Percentiles rank a stretch among this genome's conserved stretches.
Evolutionary conservation across 2,888 invertebrate genomes (phyloP).

Genomic region (Candidula unifasciata): DNA sequence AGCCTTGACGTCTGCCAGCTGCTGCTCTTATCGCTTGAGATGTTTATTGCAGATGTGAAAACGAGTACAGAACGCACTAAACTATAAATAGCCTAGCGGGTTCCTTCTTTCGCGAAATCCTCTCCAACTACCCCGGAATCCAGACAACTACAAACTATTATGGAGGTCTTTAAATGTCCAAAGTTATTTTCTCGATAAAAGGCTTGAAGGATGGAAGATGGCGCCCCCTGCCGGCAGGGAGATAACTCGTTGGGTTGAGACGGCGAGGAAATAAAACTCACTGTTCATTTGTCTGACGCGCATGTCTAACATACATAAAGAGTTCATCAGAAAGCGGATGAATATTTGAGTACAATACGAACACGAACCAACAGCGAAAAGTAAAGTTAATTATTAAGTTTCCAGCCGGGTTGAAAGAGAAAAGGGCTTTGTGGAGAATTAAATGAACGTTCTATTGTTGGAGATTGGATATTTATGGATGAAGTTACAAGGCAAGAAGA

Average conservation of each 20-base stretch:
- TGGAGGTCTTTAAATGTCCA: background rate
- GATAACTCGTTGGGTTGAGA: background rate
- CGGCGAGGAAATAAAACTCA: background rate
- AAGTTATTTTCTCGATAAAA: slow-evolving; percentile 16
- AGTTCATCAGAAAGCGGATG: too few relatives aligned
- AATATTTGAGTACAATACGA: background rate
- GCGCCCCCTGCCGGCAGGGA: background rate
- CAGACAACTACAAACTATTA: slow-evolving; percentile 16
- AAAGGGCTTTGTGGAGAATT: too few relatives aligned
- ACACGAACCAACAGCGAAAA: background rate
- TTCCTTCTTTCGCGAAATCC: background rate
- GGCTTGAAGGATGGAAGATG: background rate
- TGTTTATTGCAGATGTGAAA: background rate
- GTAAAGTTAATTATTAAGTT: background rate
- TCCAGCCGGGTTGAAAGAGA: too few relatives aligned
- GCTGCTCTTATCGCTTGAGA: background rate
- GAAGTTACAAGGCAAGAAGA: too few relatives aligned
- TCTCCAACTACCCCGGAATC: background rate
- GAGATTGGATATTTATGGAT: too few relatives aligned
- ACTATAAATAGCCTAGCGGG: background rate
- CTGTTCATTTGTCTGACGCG: background rate
- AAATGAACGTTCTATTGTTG: too few relatives aligned
- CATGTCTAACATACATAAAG: background rate
- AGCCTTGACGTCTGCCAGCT: background rate
- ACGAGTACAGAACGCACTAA: background rate